Evolutionary conservation across 2,888 invertebrate species (phyloP).

Genomic region (Andrena chrysosceles): DNA sequence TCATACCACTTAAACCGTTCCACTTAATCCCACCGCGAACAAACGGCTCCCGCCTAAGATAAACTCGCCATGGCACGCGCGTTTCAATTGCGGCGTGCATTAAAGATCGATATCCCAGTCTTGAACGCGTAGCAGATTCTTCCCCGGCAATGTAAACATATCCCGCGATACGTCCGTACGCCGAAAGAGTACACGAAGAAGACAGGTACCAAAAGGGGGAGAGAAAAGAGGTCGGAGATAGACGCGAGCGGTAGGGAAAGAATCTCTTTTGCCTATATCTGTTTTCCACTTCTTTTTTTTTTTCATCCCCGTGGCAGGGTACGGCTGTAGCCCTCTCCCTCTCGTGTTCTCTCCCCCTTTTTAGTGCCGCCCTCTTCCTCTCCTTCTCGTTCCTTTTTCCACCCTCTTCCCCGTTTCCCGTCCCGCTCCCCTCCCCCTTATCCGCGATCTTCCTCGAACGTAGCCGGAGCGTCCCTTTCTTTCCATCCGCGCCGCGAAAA

Average conservation of each 20-base stretch:
- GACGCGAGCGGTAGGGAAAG: constrained; percentile 53
- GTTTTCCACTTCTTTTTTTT: constrained; percentile 75
- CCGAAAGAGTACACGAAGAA: constrained; percentile 52
- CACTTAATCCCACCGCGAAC: not conserved
- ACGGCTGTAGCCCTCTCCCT: constrained; percentile 60
- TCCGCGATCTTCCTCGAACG: constrained; percentile 11
- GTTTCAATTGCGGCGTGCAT: constrained; percentile 65
- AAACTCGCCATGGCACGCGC: constrained; percentile 44
- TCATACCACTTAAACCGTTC: not conserved
- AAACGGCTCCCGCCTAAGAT: constrained; percentile 25
- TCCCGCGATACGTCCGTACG: constrained; percentile 60
- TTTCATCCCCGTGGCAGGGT: constrained; percentile 56
- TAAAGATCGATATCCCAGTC: constrained; percentile 65
- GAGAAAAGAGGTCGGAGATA: constrained; percentile 1
- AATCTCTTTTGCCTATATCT: constrained; percentile 75
- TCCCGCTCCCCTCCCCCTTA: constrained; percentile 45
- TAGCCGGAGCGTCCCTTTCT: constrained; percentile 55
- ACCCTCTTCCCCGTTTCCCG: constrained; percentile 29
- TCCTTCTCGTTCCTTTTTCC: constrained; percentile 56
- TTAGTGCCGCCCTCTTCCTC: constrained; percentile 55
- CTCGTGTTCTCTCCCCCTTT: constrained; percentile 41
- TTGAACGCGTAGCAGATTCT: constrained; percentile 58
- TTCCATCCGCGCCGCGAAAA: constrained; percentile 77
- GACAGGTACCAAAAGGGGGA: constrained; percentile 3
- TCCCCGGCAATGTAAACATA: constrained; percentile 65